These are phyloP conservation scores for Platysteira castanea DNA, from an alignment of 2,113 vertebrate species.

Conservation along the genomic window DNA sequence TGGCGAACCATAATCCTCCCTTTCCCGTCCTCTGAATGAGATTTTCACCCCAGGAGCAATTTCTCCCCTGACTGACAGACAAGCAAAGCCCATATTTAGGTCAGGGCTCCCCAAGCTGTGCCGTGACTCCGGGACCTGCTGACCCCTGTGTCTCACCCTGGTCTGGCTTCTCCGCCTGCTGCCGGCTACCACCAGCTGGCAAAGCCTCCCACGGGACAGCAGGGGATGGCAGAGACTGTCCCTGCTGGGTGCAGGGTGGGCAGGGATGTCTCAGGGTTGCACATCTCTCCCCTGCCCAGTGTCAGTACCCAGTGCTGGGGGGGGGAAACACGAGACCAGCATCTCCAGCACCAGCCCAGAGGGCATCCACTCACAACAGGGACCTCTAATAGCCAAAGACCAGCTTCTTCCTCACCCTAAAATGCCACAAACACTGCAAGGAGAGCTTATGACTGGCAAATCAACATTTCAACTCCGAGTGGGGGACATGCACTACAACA, in stretches of 20 bases:
- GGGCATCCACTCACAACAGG: not conserved
- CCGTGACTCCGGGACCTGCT: rapidly evolving
- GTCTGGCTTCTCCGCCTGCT: not conserved
- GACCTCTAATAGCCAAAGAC: not conserved
- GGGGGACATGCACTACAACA: rapidly evolving
- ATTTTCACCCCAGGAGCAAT: not conserved
- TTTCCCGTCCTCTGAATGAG: not conserved
- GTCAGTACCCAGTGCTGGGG: rapidly evolving
- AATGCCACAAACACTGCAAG: not conserved
- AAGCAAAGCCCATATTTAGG: not conserved
- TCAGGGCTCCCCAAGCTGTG: not conserved
- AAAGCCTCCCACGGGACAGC: not conserved
- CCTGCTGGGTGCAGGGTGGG: rapidly evolving
- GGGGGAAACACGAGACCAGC: rapidly evolving
- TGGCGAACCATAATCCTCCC: not conserved
- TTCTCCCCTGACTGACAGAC: not conserved
- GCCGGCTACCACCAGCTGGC: rapidly evolving
- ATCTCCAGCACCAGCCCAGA: rapidly evolving
- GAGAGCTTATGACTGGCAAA: not conserved
- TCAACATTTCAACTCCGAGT: not conserved
- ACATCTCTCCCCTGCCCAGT: not conserved
- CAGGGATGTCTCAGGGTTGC: not conserved
- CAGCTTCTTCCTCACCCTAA: not conserved
- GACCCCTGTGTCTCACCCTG: not conserved
- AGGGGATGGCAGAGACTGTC: not conserved